These are phyloP conservation scores for Diplodus sargus DNA, from an alignment of 2,797 vertebrate species.

Conservation along the genomic window DNA sequence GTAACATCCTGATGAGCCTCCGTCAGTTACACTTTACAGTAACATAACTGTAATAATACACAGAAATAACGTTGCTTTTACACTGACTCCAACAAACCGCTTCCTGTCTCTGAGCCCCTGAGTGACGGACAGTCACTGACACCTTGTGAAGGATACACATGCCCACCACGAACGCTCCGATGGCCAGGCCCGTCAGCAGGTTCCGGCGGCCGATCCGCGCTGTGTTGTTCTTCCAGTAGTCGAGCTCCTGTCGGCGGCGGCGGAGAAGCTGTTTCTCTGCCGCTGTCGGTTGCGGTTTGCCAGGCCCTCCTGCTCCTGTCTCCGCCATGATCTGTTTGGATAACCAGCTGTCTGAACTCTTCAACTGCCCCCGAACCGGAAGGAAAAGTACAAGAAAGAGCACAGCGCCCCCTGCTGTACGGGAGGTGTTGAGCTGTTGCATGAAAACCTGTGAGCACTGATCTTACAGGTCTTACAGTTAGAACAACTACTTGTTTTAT, in stretches of 20 bases:
- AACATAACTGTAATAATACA: no score
- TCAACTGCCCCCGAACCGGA: neutral
- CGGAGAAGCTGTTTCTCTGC: conserved; percentile 36
- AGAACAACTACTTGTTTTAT: no score
- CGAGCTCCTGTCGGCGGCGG: conserved; percentile 55
- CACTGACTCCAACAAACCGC: no score
- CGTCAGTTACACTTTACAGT: no score
- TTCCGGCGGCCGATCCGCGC: conserved; percentile 64
- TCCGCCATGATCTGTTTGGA: conserved; percentile 57
- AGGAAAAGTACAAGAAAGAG: neutral
- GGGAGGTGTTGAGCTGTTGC: neutral
- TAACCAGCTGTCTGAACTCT: neutral
- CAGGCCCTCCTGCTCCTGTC: neutral
- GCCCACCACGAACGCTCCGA: conserved; percentile 71
- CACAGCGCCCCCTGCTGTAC: neutral
- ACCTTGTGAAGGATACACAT: conserved; percentile 72
- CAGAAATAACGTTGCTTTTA: no score
- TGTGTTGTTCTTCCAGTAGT: conserved; percentile 46
- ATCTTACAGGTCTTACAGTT: no score
- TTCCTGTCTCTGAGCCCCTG: no score
- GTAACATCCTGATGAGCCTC: no score
- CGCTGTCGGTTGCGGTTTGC: neutral
- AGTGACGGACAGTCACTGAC: neutral
- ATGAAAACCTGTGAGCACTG: no score
- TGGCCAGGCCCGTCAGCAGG: conserved; percentile 59